A percentile compares a stretch with the other conserved stretches of the same genome.
phyloP scores from a whole-genome alignment of 2,113 vertebrate species.

The Phoxinus phoxinus region DNA sequence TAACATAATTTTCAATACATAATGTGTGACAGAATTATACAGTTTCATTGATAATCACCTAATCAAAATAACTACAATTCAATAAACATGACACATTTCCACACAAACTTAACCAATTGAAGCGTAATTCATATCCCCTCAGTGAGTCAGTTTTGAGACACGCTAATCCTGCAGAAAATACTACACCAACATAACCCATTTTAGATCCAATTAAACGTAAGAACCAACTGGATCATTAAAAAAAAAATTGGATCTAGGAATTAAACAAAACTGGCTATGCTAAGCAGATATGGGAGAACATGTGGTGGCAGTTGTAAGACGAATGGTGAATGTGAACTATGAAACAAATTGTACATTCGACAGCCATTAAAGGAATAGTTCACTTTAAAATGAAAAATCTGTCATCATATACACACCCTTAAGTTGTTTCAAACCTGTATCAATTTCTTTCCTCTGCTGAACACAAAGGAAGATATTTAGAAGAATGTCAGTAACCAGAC shows the following conservation, averaged over 20 bases:
- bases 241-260: not conserved
- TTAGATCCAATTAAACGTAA: not conserved
- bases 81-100: slow-evolving; percentile 8
- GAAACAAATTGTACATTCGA: not conserved
- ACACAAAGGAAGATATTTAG: too few relatives aligned
- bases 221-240: not conserved
- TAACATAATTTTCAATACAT: not conserved
- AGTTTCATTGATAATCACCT: not conserved
- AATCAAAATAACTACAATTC: not conserved
- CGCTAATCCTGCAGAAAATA: not conserved
- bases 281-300: not conserved
- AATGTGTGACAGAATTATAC: not conserved
- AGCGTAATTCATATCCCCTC: not conserved
- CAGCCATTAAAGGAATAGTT: too few relatives aligned
- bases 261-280: not conserved
- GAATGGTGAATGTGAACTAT: not conserved
- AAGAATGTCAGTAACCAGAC: too few relatives aligned
- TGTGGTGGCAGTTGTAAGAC: too few relatives aligned
- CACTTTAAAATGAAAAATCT: too few relatives aligned
- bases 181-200: slow-evolving; percentile 5
- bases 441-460: not conserved
- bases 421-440: not conserved
- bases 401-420: not conserved
- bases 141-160: slow-evolving; percentile 13
- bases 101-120: not conserved